A percentile compares a stretch with the other conserved stretches of the same genome.
These are phyloP conservation scores for Gymnarchus niloticus DNA, from an alignment of 2,113 vertebrate species.

Conservation along the genomic window DNA sequence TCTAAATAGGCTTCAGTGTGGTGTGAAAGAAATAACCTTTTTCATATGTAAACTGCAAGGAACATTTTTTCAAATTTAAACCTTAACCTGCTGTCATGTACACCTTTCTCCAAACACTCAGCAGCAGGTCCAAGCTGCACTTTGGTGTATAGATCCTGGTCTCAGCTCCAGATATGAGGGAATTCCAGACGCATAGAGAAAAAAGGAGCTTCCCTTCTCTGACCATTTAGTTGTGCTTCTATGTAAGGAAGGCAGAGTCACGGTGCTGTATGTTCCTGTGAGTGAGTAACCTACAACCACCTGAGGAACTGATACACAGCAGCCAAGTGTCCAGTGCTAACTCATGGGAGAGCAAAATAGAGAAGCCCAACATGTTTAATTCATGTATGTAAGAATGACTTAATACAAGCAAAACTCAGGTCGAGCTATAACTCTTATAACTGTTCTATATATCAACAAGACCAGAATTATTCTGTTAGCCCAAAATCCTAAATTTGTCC, in stretches of 20 bases:
- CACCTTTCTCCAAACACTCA: not conserved
- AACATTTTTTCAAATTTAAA: not conserved
- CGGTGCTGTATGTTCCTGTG: not conserved
- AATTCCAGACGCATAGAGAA: too few relatives aligned
- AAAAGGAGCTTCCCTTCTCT: not conserved
- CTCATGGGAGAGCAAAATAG: not conserved
- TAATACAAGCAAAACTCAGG: not conserved
- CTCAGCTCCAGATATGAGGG: not conserved
- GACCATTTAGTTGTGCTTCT: not conserved
- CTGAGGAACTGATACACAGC: too few relatives aligned
- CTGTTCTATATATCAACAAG: too few relatives aligned
- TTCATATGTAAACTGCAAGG: not conserved
- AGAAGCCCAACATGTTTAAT: not conserved
- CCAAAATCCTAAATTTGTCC: not conserved
- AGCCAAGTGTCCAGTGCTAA: too few relatives aligned
- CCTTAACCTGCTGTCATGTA: not conserved
- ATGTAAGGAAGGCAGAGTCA: not conserved
- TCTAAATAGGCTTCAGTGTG: not conserved
- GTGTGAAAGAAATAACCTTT: not conserved
- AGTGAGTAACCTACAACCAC: not conserved
- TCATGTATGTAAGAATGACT: not conserved
- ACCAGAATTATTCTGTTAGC: not conserved
- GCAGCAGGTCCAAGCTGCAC: not conserved
- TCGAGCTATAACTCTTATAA: not conserved
- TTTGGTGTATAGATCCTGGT: not conserved